Evolutionary conservation across 2,888 invertebrate species (phyloP), one percentile per base, ranked within the genome.

Genomic region (Pristionchus exspectatus): DNA sequence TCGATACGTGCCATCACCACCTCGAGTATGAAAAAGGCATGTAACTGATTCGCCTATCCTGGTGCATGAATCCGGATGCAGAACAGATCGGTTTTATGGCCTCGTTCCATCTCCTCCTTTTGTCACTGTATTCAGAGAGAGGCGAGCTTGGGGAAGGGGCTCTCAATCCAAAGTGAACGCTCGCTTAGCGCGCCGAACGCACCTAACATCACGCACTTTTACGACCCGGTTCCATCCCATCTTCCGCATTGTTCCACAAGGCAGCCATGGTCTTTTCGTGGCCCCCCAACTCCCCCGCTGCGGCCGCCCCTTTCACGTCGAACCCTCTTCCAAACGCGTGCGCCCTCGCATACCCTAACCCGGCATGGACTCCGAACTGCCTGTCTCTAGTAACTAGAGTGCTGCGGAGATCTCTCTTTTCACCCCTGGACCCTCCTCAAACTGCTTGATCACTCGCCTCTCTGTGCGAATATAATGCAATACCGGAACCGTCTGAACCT

Each of bases 141-240:
- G 38, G 38, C 2, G 38, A 38, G 38, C 38, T 38, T 38, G 38
- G 38, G 38, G 2, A 38, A n/a, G n/a, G 38, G 38, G 38, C 38
- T 38, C 3, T 38, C 38, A 38, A 38, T 38, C 2, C 38, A 38
- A 38, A 38, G 38, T 38, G 38, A 38, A 38, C 38, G 38, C 38
- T 38, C 38, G 38, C 38, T 38, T 38, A 3, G 38, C 63, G 63
- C 63, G 63, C 63, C 9, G 63, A 63, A 63, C 63, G 63, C 63
- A 63, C 63, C 63, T 63, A 30, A 72, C 69, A 72, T 72, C 69
- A 72, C 69, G 10, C 74, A 74, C 74, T 74, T 74, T 44, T 74
- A 72, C 38, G 16, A 18, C 74, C 74, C 74, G 38, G 38, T 74
- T 33, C 38, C 30, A 21, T 2, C 24, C 38, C n/a, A n/a, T 33